These are phyloP conservation scores for Penaeus monodon DNA, from an alignment of 2,888 invertebrate genomes.

Conservation along the genomic window DNA sequence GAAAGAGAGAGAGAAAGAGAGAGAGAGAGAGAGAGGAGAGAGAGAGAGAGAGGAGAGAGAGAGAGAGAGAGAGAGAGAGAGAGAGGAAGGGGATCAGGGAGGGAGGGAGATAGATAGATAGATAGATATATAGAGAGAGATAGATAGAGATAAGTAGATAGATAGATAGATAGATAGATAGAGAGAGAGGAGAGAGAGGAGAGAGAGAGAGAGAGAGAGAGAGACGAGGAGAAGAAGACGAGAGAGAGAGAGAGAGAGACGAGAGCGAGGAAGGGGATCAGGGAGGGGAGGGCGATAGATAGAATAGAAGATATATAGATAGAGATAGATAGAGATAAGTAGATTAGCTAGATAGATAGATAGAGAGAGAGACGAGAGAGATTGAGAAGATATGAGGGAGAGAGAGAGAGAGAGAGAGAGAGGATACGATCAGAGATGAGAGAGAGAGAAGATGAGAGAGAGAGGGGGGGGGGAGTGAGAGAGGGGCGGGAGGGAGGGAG, in stretches of 20 bases:
- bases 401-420: too few species aligned
- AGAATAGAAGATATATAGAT: too few species aligned
- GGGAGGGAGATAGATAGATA: not conserved
- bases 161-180: not conserved
- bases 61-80: slow-evolving; percentile 18
- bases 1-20: not conserved
- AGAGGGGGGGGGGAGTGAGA: too few species aligned
- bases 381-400: too few species aligned
- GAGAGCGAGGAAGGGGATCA: not conserved
- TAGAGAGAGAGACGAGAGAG: too few species aligned
- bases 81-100: not conserved
- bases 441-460: too few species aligned
- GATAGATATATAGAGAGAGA: not conserved
- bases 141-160: too few species aligned
- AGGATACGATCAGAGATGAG: too few species aligned
- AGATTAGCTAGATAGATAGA: too few species aligned
- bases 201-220: not conserved
- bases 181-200: not conserved
- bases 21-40: too few species aligned
- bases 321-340: too few species aligned
- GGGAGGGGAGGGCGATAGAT: not conserved
- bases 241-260: slow-evolving; percentile 19
- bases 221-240: not conserved
- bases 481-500: too few species aligned
- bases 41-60: not conserved